Conservation (phyloP, 2,888 invertebrate genomes). For the Ichneumoninae sp. region DNA sequence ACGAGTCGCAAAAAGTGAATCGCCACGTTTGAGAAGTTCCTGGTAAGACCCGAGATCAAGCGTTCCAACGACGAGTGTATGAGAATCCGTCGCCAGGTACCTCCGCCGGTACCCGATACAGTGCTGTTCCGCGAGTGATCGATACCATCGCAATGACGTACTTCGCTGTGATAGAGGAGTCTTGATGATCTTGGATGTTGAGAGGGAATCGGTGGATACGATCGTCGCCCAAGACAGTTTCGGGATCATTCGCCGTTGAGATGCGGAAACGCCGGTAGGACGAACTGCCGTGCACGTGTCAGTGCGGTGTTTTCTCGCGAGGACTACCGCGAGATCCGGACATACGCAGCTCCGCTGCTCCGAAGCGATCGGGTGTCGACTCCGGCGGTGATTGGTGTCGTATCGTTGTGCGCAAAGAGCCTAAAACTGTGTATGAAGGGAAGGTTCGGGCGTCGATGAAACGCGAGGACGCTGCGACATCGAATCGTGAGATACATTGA, state of each 20-base stretch:
- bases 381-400: slow-evolving; percentile 3
- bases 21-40: not conserved
- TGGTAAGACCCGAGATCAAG: not conserved
- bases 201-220: slow-evolving; percentile 3
- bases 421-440: not conserved
- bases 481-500: not conserved
- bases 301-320: slow-evolving; percentile 49
- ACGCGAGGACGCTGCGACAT: not conserved
- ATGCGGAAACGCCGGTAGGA: slow-evolving; percentile 64
- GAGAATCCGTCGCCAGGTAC: slow-evolving; percentile 51
- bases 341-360: not conserved
- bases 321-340: not conserved
- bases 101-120: not conserved
- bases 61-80: slow-evolving; percentile 21
- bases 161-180: not conserved
- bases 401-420: not conserved
- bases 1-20: slow-evolving; percentile 10
- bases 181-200: slow-evolving; percentile 36
- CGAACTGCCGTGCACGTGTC: slow-evolving; percentile 36
- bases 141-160: slow-evolving; percentile 19
- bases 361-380: slow-evolving; percentile 12
- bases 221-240: not conserved
- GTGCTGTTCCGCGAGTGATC: slow-evolving; percentile 47
- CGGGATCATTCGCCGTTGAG: slow-evolving; percentile 14
- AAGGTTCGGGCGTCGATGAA: not conserved